Conservation (phyloP, 2,113 vertebrate genomes). For the Bubalus kerabau region DNA sequence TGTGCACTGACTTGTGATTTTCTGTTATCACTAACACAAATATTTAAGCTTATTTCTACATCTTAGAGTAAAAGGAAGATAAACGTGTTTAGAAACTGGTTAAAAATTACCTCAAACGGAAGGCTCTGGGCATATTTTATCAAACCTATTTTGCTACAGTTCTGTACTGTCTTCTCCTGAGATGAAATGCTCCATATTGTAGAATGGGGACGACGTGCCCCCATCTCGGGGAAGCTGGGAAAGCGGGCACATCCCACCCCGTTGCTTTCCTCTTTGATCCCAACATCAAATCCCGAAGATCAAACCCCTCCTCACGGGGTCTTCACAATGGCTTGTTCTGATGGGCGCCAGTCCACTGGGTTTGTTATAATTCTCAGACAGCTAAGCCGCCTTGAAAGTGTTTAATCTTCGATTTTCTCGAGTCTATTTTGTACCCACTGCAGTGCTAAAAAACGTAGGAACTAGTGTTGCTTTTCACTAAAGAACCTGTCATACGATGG, state of each 20-base stretch:
- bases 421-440: background rate
- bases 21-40: background rate
- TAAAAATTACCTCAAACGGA: background rate
- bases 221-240: background rate
- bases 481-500: no score
- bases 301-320: background rate
- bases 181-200: background rate
- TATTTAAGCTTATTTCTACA: background rate
- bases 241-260: no score
- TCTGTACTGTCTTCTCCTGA: background rate
- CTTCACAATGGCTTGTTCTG: background rate
- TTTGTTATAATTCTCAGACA: background rate
- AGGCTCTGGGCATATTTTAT: background rate
- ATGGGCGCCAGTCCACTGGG: background rate
- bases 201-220: background rate
- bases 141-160: background rate
- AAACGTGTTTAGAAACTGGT: background rate
- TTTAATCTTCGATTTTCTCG: background rate
- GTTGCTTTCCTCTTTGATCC: background rate
- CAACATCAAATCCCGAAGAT: background rate
- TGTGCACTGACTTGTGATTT: background rate
- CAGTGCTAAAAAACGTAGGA: background rate
- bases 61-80: background rate
- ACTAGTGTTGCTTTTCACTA: background rate
- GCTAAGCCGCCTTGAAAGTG: background rate